These are phyloP conservation scores for Motacilla tschutschensis DNA, from an alignment of 2,113 vertebrate genomes.

Conservation along the genomic window DNA sequence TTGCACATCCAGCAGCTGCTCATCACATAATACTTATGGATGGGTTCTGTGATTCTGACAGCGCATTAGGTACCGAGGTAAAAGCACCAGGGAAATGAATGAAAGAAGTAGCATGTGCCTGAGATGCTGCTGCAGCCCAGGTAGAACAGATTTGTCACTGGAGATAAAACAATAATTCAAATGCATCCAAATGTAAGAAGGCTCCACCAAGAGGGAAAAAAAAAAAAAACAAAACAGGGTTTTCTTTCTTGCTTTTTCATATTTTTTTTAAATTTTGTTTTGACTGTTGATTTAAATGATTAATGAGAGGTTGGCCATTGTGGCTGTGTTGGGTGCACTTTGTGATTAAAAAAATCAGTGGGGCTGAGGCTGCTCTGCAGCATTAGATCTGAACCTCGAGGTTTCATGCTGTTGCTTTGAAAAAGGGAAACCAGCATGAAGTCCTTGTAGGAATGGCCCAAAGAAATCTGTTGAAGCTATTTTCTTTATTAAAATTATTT, in stretches of 20 bases:
- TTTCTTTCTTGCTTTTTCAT: background rate
- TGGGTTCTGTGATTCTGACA: conserved; percentile 53
- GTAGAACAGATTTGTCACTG: conserved; percentile 33
- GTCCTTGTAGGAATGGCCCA: background rate
- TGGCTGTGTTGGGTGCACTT: background rate
- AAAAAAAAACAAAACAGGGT: background rate
- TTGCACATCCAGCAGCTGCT: conserved; percentile 49
- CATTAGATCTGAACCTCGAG: conserved; percentile 11
- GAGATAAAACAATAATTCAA: conserved; percentile 50
- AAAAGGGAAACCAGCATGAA: background rate
- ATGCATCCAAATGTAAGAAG: conserved; percentile 15
- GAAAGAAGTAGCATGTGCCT: conserved; percentile 21
- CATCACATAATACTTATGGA: conserved; percentile 52
- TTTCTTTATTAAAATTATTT: conserved; percentile 55
- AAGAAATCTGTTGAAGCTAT: conserved; percentile 18
- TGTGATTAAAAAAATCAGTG: conserved; percentile 40
- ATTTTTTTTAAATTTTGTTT: background rate
- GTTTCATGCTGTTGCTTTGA: conserved; percentile 20
- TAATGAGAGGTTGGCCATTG: background rate
- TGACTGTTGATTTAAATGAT: background rate
- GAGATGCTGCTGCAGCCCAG: conserved; percentile 24
- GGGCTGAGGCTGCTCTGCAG: background rate
- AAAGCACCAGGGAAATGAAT: conserved; percentile 37
- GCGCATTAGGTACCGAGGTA: conserved; percentile 28
- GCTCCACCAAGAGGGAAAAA: background rate